A percentile compares a stretch with the other conserved stretches of the same genome.
phyloP scores from a whole-genome alignment of 2,797 vertebrate species.

The Cryptoprocta ferox region DNA sequence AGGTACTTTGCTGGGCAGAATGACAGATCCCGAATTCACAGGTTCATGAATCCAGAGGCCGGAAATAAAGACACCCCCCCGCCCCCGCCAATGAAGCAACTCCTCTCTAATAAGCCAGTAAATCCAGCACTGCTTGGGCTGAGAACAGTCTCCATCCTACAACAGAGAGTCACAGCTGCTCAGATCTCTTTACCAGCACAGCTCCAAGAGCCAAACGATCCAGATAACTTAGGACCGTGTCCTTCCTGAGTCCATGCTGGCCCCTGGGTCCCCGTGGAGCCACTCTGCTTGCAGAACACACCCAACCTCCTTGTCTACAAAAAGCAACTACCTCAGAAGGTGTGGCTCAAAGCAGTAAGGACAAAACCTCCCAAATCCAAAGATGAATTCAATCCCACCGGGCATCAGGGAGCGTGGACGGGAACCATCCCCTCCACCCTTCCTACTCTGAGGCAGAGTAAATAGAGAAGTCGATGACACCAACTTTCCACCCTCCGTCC shows the following conservation, averaged over 20 bases:
- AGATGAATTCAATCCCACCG: conserved; percentile 44
- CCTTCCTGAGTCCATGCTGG: background rate
- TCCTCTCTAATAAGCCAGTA: background rate
- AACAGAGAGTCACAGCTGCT: background rate
- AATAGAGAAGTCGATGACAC: conserved; percentile 39
- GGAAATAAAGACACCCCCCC: background rate
- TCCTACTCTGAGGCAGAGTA: background rate
- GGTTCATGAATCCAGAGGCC: background rate
- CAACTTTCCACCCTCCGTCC: background rate
- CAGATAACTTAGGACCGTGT: background rate
- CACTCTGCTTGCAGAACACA: background rate
- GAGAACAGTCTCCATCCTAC: background rate
- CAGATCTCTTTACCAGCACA: background rate
- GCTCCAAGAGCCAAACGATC: background rate
- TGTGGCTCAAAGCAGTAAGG: conserved; percentile 30
- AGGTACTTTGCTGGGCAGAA: background rate
- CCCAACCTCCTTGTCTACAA: conserved; percentile 46
- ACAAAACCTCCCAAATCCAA: conserved; percentile 59
- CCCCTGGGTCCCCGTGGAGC: background rate
- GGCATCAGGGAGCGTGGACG: background rate
- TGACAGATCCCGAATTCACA: background rate
- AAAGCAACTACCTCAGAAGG: conserved; percentile 46
- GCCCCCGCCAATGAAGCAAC: background rate
- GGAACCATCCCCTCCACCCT: conserved; percentile 21
- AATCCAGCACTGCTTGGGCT: background rate